These are phyloP conservation scores for Hystrix cristata DNA, from an alignment of 2,113 vertebrate genomes.

Conservation along the genomic window DNA sequence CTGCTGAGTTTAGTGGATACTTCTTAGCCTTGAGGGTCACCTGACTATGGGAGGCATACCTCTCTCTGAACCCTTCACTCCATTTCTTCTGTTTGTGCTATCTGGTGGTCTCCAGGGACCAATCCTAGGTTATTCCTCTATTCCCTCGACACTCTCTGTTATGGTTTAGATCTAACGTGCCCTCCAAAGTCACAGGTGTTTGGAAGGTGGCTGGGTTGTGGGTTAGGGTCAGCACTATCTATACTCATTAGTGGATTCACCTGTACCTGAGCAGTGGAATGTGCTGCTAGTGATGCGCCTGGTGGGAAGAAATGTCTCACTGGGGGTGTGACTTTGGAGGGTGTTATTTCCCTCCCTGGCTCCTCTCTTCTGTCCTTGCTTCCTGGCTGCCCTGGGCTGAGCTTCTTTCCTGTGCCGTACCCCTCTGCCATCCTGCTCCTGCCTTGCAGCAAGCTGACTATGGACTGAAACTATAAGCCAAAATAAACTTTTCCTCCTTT, in stretches of 20 bases:
- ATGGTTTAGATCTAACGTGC: not conserved
- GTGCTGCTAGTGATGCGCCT: not conserved
- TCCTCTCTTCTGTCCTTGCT: not conserved
- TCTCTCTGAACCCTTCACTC: not conserved
- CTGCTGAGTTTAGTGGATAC: not conserved
- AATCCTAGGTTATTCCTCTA: not conserved
- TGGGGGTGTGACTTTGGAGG: not conserved
- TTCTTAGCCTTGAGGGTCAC: not conserved
- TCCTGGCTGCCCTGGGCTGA: not conserved
- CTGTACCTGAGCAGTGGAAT: not conserved
- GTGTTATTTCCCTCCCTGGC: not conserved
- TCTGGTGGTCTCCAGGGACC: not conserved
- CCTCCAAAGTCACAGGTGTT: not conserved
- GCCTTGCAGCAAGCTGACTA: not conserved
- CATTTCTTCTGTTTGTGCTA: not conserved
- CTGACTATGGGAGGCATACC: not conserved
- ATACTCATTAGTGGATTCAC: not conserved
- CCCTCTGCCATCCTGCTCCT: not conserved
- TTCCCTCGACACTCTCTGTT: not conserved
- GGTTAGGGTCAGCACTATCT: not conserved
- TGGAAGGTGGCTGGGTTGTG: not conserved
- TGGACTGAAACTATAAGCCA: not conserved
- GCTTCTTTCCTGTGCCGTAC: not conserved
- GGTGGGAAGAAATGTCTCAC: not conserved
- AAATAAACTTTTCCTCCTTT: not conserved